phyloP scores from a whole-genome alignment of 2,888 invertebrate genomes.

The Spialia ferax region DNA sequence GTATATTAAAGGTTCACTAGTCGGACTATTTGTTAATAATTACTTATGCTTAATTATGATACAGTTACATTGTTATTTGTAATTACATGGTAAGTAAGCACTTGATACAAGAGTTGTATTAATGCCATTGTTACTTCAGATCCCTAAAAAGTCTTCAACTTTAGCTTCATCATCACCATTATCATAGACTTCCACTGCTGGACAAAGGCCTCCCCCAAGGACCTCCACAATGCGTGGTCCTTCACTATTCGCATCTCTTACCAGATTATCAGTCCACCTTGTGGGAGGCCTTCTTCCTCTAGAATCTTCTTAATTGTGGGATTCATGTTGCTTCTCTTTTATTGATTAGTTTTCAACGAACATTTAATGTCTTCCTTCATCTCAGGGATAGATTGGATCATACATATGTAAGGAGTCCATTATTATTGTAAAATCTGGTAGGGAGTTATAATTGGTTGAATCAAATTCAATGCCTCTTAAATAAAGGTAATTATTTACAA shows the following conservation, averaged over 20 bases:
- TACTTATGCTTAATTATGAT: constrained; percentile 14
- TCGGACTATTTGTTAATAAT: constrained; percentile 18
- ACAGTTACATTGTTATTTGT: constrained; percentile 5
- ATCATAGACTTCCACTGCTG: too few relatives aligned
- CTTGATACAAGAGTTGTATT: background rate
- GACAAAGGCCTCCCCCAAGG: too few relatives aligned
- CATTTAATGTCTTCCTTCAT: background rate
- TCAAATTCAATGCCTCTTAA: constrained; percentile 9
- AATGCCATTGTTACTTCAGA: background rate
- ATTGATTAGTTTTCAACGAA: too few relatives aligned
- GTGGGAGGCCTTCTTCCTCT: too few relatives aligned
- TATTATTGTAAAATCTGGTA: too few relatives aligned
- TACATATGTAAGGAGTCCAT: too few relatives aligned
- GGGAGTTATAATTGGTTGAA: background rate
- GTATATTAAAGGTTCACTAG: constrained; percentile 29
- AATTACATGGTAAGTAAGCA: background rate
- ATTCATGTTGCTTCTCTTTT: background rate
- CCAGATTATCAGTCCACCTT: too few relatives aligned
- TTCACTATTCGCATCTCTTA: too few relatives aligned
- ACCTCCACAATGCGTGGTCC: too few relatives aligned
- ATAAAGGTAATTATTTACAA: constrained; percentile 40
- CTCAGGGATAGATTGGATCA: too few relatives aligned
- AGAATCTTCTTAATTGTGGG: background rate
- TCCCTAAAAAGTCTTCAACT: background rate
- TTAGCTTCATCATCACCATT: too few relatives aligned